Evolutionary conservation across 2,888 invertebrate genomes (phyloP).

Genomic region (Macrophya annulata): DNA sequence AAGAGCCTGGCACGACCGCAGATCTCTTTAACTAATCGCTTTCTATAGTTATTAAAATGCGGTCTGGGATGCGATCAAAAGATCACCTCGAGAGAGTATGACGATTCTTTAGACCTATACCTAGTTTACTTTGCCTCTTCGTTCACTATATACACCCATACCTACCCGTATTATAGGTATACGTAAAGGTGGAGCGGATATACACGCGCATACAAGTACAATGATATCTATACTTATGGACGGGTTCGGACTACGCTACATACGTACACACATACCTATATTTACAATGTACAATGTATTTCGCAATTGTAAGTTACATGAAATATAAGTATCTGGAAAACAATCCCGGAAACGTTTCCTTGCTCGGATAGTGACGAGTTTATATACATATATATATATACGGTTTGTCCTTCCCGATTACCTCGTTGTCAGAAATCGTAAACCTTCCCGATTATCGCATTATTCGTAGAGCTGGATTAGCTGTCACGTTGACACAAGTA

Average conservation of each 20-base stretch:
- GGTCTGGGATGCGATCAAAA: conserved; percentile 38
- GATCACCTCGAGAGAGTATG: conserved; percentile 23
- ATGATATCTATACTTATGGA: neutral
- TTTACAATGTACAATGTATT: neutral
- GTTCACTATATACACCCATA: too few species aligned
- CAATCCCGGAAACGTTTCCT: neutral
- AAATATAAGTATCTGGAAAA: neutral
- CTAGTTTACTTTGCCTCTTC: neutral
- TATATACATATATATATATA: too few species aligned
- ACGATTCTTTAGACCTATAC: conserved; percentile 26
- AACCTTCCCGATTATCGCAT: neutral
- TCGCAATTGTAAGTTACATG: neutral
- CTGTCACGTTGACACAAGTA: neutral
- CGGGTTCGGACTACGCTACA: neutral
- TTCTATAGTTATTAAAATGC: conserved; percentile 51
- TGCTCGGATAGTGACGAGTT: neutral
- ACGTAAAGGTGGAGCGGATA: neutral
- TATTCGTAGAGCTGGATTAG: too few species aligned
- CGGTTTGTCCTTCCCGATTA: neutral
- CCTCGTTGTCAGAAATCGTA: neutral
- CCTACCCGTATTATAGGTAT: too few species aligned
- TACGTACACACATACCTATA: neutral
- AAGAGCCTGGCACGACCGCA: conserved; percentile 21
- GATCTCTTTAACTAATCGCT: conserved; percentile 53
- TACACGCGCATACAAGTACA: neutral